A percentile compares a stretch with the other conserved stretches of the same genome.
phyloP scores from a whole-genome alignment of 2,888 invertebrate species.

The Clunio marinus region DNA sequence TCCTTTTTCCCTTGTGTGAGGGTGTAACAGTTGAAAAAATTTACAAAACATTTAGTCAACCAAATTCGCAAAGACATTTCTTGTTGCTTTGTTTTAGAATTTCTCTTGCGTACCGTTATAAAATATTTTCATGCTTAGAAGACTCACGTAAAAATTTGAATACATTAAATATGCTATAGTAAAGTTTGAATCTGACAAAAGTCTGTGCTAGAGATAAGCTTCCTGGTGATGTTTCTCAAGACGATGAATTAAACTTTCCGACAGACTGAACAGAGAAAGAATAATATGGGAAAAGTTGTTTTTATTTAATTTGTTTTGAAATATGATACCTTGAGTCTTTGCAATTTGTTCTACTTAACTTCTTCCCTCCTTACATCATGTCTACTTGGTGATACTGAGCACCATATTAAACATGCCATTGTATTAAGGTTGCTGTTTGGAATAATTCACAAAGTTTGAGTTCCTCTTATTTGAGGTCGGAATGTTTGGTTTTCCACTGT shows the following conservation, averaged over 20 bases:
- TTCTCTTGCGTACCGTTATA: neutral
- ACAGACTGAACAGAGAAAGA: conserved; percentile 20
- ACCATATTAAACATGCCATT: conserved; percentile 12
- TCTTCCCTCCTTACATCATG: conserved; percentile 11
- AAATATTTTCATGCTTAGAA: neutral
- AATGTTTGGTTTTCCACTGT: neutral
- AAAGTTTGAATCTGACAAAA: conserved; percentile 7
- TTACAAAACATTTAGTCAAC: no score
- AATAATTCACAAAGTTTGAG: neutral
- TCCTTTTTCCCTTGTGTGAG: no score
- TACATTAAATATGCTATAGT: neutral
- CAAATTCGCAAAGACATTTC: no score
- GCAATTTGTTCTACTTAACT: conserved; percentile 33
- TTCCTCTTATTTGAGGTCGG: neutral
- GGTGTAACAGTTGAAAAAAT: no score
- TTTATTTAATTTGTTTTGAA: conserved; percentile 37
- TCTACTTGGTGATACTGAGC: neutral
- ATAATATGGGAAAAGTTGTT: conserved; percentile 30
- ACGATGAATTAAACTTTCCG: neutral
- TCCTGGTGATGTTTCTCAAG: neutral
- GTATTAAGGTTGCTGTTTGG: neutral
- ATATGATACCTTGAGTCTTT: conserved; percentile 25
- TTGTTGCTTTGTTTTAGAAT: no score
- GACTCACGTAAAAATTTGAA: neutral
- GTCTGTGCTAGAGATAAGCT: conserved; percentile 3